Evolutionary conservation across 2,797 vertebrate genomes (phyloP).

Genomic region (Hydrocynus forskahlii): DNA sequence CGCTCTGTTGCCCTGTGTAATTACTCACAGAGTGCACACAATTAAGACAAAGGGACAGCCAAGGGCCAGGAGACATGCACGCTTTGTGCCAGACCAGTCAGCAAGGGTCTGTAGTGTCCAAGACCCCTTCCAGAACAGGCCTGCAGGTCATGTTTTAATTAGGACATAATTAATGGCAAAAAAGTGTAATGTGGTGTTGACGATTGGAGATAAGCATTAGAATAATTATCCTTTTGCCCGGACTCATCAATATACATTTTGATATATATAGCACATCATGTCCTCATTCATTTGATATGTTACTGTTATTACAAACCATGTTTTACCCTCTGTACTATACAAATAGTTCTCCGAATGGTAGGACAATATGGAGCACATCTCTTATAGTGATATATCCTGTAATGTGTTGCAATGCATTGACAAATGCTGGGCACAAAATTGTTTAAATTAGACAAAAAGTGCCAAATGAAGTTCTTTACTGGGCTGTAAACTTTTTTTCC

Average conservation of each 20-base stretch:
- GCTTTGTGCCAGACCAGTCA: conserved; percentile 15
- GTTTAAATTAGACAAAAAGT: conserved; percentile 39
- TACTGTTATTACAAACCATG: too few relatives aligned
- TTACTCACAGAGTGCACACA: conserved; percentile 39
- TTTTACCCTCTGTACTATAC: too few relatives aligned
- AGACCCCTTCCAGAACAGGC: conserved; percentile 9
- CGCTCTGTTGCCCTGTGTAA: conserved; percentile 37
- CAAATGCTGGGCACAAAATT: conserved; percentile 34
- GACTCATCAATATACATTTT: conserved; percentile 18
- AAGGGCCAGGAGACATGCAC: conserved; percentile 18
- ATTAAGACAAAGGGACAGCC: conserved; percentile 43
- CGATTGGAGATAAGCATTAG: not conserved
- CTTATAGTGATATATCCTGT: conserved; percentile 29
- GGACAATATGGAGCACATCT: conserved; percentile 35
- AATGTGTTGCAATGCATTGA: conserved; percentile 43
- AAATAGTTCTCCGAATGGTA: conserved; percentile 19
- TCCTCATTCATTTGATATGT: not conserved
- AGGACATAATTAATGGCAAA: conserved; percentile 42
- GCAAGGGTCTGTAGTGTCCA: conserved; percentile 23
- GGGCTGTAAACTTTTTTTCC: conserved; percentile 28
- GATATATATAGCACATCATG: not conserved
- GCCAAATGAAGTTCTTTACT: conserved; percentile 21
- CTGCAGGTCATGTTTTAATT: conserved; percentile 46
- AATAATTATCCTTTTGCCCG: conserved; percentile 4
- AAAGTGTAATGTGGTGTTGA: conserved; percentile 25